Percentiles rank a stretch among this genome's conserved stretches.
These are phyloP conservation scores for Dasyurus viverrinus DNA, from an alignment of 2,113 vertebrate genomes.

Conservation along the genomic window DNA sequence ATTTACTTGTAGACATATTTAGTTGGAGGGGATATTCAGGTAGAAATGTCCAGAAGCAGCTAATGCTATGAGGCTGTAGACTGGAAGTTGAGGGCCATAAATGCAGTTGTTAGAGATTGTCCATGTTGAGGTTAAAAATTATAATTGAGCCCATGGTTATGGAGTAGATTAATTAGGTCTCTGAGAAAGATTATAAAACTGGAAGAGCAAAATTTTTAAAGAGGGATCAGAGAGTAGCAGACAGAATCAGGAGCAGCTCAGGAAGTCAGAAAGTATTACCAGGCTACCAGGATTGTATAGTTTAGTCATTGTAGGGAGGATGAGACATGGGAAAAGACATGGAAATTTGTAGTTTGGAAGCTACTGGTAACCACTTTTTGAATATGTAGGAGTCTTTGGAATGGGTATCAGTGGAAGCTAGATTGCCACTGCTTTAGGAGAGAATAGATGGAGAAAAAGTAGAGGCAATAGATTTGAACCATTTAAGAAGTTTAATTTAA, in stretches of 20 bases:
- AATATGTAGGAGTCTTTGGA: neutral
- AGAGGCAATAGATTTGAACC: neutral
- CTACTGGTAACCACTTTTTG: neutral
- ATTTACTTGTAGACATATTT: conserved; percentile 14
- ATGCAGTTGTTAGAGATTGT: neutral
- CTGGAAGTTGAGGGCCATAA: neutral
- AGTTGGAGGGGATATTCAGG: neutral
- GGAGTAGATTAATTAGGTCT: neutral
- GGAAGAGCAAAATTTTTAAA: neutral
- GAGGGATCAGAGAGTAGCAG: neutral
- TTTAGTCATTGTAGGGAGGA: neutral
- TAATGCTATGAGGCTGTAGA: neutral
- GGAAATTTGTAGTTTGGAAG: neutral
- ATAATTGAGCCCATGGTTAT: neutral
- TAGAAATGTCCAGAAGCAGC: neutral
- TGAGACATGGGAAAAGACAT: neutral
- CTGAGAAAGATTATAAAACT: neutral
- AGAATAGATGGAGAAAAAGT: neutral
- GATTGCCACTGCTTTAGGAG: neutral
- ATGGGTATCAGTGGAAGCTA: neutral
- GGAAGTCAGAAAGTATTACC: neutral
- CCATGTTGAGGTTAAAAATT: neutral
- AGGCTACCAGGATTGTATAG: neutral
- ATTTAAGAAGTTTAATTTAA: neutral
- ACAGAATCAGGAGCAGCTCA: neutral